These are phyloP conservation scores for Halisarca cf. caerulea DNA, from an alignment of 37 sponge, comb jelly and placozoan species.

Conservation along the genomic window DNA sequence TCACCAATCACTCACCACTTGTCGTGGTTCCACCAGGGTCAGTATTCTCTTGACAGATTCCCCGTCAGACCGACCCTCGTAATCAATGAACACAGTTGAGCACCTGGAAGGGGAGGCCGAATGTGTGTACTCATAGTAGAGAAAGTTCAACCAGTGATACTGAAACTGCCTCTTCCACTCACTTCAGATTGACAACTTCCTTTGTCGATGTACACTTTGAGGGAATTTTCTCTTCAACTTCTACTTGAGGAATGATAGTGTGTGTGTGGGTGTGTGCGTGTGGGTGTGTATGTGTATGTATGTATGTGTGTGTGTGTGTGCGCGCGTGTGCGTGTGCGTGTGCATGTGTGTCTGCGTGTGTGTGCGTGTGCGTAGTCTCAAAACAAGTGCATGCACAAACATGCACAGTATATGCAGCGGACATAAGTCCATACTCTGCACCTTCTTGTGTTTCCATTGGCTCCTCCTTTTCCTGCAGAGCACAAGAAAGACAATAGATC, in stretches of 20 bases:
- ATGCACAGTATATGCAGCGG: no score
- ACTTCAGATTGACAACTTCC: not conserved
- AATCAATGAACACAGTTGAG: conserved; percentile 86
- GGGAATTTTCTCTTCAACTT: not conserved
- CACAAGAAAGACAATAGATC: no score
- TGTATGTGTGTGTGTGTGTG: conserved; percentile 11
- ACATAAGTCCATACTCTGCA: no score
- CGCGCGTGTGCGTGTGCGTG: not conserved
- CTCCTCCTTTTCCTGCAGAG: no score
- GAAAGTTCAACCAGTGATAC: not conserved
- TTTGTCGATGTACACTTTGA: not conserved
- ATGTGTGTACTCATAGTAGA: not conserved
- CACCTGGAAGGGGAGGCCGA: conserved; percentile 50
- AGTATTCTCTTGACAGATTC: conserved; percentile 97
- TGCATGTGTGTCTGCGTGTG: not conserved
- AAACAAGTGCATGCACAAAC: no score
- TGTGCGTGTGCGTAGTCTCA: no score
- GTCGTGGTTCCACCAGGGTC: conserved; percentile 92
- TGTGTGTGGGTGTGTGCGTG: not conserved
- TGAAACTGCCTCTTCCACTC: no score
- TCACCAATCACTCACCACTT: conserved; percentile 92
- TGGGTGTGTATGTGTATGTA: conserved; percentile 9
- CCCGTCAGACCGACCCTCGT: conserved; percentile 98
- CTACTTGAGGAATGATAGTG: not conserved
- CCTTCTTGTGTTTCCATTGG: no score